phyloP scores from a whole-genome alignment of 1,140 invertebrate genomes.

The Drosophila kanapiae region DNA sequence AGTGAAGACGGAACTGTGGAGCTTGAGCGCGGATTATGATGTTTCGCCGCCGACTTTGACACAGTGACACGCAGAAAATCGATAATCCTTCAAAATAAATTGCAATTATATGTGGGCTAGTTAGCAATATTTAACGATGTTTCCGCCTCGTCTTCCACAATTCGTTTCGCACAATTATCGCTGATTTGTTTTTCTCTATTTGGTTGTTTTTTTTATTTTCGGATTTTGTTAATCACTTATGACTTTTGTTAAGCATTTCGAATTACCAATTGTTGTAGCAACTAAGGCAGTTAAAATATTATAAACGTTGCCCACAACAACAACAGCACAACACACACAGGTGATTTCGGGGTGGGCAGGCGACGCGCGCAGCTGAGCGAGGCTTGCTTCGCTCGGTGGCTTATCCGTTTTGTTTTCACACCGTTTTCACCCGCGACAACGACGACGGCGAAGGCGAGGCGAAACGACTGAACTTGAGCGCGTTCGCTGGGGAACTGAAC shows the following conservation, averaged over 20 bases:
- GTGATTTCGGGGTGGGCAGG: conserved; percentile 28
- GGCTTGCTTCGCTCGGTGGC: conserved; percentile 31
- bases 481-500: conserved; percentile 67
- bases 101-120: conserved; percentile 62
- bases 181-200: conserved; percentile 21
- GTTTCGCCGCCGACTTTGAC: conserved; percentile 65
- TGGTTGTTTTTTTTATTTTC: neutral
- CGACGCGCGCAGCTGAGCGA: conserved; percentile 78
- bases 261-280: conserved; percentile 72
- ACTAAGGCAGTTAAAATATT: conserved; percentile 64
- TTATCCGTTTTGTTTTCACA: conserved; percentile 18
- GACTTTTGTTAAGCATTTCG: conserved; percentile 43
- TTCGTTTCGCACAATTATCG: conserved; percentile 36
- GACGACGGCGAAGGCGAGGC: conserved; percentile 10
- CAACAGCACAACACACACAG: conserved; percentile 46
- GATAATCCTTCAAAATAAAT: conserved; percentile 67
- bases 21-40: conserved; percentile 30
- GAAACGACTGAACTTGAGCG: conserved; percentile 55
- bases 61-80: conserved; percentile 78
- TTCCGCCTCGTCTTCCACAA: conserved; percentile 29
- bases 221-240: conserved; percentile 41
- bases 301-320: conserved; percentile 71
- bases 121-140: conserved; percentile 61
- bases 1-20: conserved; percentile 19
- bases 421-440: conserved; percentile 35